A percentile compares a stretch with the other conserved stretches of the same genome.
These are phyloP conservation scores for Rhogogaster chlorosoma DNA, from an alignment of 2,888 invertebrate species.

Conservation along the genomic window DNA sequence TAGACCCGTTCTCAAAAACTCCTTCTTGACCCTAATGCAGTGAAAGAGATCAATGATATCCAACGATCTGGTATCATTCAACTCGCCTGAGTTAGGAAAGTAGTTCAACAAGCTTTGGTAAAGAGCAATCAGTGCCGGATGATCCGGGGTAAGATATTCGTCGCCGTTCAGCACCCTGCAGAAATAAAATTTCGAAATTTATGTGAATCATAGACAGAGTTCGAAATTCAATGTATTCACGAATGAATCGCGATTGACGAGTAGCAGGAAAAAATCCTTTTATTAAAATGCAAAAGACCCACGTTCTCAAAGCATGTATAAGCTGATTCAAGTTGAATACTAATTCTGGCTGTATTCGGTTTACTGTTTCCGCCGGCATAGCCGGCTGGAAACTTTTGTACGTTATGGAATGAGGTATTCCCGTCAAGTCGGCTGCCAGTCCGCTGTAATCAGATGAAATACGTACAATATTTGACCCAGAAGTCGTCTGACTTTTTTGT, in stretches of 20 bases:
- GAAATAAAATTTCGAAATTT: conserved; percentile 32
- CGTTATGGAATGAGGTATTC: conserved; percentile 65
- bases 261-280: conserved; percentile 2
- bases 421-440: conserved; percentile 61
- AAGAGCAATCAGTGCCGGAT: conserved; percentile 63
- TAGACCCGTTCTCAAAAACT: conserved; percentile 65
- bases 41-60: conserved; percentile 69
- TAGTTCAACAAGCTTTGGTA: conserved; percentile 66
- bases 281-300: conserved; percentile 54
- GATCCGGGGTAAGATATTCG: conserved; percentile 57
- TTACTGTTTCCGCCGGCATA: conserved; percentile 58
- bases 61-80: conserved; percentile 48
- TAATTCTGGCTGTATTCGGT: conserved; percentile 64
- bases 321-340: conserved; percentile 66
- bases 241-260: not conserved
- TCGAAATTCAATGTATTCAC: too few relatives aligned
- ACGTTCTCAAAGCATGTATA: conserved; percentile 65
- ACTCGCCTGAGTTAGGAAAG: conserved; percentile 59
- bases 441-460: conserved; percentile 62
- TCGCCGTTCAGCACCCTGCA: conserved; percentile 67
- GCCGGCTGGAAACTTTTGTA: conserved; percentile 61
- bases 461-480: not conserved
- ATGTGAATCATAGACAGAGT: not conserved
- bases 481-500: not conserved
- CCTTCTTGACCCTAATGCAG: conserved; percentile 68